phyloP scores from a whole-genome alignment of 2,113 vertebrate genomes.

The Laticauda colubrina region DNA sequence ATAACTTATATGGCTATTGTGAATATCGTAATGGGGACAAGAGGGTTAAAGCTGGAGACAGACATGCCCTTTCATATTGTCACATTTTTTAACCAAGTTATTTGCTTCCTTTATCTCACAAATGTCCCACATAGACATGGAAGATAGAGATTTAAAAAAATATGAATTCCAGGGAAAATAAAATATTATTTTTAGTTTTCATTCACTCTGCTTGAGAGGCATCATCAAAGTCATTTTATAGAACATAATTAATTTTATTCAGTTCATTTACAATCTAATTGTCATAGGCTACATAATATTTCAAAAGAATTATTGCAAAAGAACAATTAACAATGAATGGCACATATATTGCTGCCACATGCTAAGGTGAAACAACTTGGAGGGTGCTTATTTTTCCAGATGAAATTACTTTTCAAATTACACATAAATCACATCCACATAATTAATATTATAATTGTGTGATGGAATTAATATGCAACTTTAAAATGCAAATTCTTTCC shows the following conservation, averaged over 20 bases:
- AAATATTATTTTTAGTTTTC: slow-evolving; percentile 44
- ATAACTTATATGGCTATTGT: slow-evolving; percentile 46
- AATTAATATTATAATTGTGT: neutral
- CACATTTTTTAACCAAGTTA: slow-evolving; percentile 4
- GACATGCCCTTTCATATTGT: slow-evolving; percentile 24
- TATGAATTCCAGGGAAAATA: slow-evolving; percentile 23
- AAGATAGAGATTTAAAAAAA: slow-evolving; percentile 42
- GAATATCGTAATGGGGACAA: slow-evolving; percentile 48
- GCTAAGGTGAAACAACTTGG: neutral
- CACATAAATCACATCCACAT: neutral
- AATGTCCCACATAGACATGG: neutral
- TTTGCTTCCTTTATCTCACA: slow-evolving; percentile 33
- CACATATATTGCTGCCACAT: slow-evolving; percentile 12
- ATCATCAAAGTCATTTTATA: slow-evolving; percentile 60
- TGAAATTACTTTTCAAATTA: neutral
- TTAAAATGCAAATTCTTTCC: neutral
- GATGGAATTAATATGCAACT: neutral
- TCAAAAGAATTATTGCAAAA: slow-evolving; percentile 47
- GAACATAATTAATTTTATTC: slow-evolving; percentile 52
- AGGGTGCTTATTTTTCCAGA: neutral
- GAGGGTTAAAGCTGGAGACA: slow-evolving; percentile 33
- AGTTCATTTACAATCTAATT: slow-evolving; percentile 42
- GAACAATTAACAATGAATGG: slow-evolving; percentile 29
- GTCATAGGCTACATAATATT: neutral
- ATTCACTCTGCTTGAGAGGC: slow-evolving; percentile 53